Base-by-base conservation (phyloP, 2,888 invertebrate genomes). In the Habroteleia sp. region DNA sequence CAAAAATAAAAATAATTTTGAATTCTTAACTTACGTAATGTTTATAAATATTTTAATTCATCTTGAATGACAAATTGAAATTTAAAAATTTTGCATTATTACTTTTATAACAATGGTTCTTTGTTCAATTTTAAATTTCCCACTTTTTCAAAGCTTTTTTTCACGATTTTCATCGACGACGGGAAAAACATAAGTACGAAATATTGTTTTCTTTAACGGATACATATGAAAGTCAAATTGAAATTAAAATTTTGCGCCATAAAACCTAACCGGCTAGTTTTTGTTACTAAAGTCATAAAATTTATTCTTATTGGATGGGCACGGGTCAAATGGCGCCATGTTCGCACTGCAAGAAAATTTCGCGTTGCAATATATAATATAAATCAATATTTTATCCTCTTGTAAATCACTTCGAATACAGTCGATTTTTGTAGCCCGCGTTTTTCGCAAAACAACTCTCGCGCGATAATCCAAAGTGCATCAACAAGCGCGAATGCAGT, bases 221-320 rank as follows among this genome's bases (percentile, higher is more conserved):
- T n/a, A n/a, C n/a, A n/a, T n/a, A n/a, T n/a, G n/a, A n/a, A n/a
- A n/a, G n/a, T n/a, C n/a, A n/a, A n/a, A n/a, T n/a, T n/a, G n/a
- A n/a, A n/a, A n/a, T n/a, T n/a, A n/a, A n/a, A 56, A 56, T 56
- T 41, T 41, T 31, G 4, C 31, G 56, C 23, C 33, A 44, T 33
- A 10, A 33, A 33, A 42, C 10, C 23, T 31, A 31, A 20, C 29
- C 33, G 11, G 11, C 42, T 20, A 13, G 2, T 56, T 56, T 56
- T 31, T 17, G n/a, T 3, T 14, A 1, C 7, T 5, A 14, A n/a
- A 4, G 31, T 13, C 23, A 31, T 33, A 42, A 56, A 56, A 42
- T 31, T 42, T 20, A 42, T 54, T 41, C 20, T 33, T 33, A 16
- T 33, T 20, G 8, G 14, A n/a, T n/a, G n/a, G 31, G 41, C 31